Conservation (phyloP, 2,113 vertebrate genomes). For the Butorides virescens region DNA sequence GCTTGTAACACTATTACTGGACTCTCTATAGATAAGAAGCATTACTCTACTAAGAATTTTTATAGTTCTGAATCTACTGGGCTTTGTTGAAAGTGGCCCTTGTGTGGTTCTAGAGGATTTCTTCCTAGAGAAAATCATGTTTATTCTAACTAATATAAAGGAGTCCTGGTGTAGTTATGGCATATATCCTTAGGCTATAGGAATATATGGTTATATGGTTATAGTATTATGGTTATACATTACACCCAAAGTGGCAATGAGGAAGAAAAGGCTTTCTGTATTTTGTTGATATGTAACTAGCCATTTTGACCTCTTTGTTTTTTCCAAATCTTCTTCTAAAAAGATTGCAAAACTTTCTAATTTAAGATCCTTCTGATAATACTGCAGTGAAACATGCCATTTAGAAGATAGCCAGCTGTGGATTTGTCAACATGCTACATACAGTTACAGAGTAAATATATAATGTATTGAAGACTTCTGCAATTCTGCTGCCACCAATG, state of each 20-base stretch:
- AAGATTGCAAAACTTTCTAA: neutral
- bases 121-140: neutral
- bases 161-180: neutral
- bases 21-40: neutral
- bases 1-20: neutral
- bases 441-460: neutral
- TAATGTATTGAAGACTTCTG: neutral
- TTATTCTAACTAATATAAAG: neutral
- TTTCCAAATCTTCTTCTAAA: neutral
- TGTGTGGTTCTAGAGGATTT: neutral
- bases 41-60: constrained; percentile 27
- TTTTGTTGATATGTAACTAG: neutral
- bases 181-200: neutral
- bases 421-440: neutral
- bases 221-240: neutral
- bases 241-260: neutral
- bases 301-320: neutral
- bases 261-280: neutral
- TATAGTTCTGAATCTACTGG: neutral
- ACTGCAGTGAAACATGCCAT: neutral
- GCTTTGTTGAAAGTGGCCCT: neutral
- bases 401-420: neutral
- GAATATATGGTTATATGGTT: neutral
- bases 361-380: neutral
- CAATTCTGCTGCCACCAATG: neutral